phyloP scores from a whole-genome alignment of 1,140 invertebrate genomes.

The Cryptotermes secundus region DNA sequence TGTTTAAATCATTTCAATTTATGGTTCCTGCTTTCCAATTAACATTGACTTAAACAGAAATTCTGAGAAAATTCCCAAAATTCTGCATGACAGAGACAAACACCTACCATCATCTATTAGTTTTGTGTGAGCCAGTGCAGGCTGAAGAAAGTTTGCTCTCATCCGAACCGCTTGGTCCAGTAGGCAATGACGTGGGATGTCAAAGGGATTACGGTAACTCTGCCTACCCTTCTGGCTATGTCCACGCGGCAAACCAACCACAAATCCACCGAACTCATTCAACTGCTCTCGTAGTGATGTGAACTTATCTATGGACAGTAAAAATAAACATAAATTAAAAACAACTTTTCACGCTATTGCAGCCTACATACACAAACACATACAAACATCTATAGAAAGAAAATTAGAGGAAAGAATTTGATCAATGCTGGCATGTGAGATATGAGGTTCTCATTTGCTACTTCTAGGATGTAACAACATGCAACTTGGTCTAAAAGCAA shows the following conservation, averaged over 20 bases:
- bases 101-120: constrained; percentile 69
- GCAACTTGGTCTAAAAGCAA: too few species aligned
- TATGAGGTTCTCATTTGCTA: too few species aligned
- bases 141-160: constrained; percentile 91
- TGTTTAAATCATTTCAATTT: too few species aligned
- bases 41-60: not conserved
- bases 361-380: too few species aligned
- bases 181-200: constrained; percentile 85
- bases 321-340: not conserved
- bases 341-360: too few species aligned
- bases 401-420: too few species aligned
- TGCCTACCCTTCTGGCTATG: constrained; percentile 64
- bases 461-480: too few species aligned
- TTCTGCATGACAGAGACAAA: not conserved
- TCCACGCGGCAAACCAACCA: constrained; percentile 63
- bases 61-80: not conserved
- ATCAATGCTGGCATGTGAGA: too few species aligned
- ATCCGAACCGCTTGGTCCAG: constrained; percentile 92
- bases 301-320: constrained; percentile 65
- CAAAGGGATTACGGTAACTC: constrained; percentile 93
- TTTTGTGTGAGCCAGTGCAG: constrained; percentile 67
- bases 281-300: constrained; percentile 76
- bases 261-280: constrained; percentile 83
- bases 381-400: too few species aligned
- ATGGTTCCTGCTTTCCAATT: too few species aligned